Evolutionary conservation across 2,113 vertebrate genomes (phyloP).

Genomic region (Enhydra lutris): DNA sequence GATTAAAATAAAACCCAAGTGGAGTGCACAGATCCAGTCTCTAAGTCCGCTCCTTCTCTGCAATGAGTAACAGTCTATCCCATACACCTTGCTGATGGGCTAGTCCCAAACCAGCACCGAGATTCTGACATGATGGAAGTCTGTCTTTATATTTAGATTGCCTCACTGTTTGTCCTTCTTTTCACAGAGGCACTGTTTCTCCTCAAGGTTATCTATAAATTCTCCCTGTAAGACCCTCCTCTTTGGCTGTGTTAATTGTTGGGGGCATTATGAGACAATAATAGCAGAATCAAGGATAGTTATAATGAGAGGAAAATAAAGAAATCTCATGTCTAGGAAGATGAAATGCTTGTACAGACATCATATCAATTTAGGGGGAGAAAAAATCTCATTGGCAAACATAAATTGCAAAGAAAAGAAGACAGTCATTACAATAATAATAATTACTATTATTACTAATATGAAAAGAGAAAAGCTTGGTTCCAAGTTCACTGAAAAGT

Average conservation of each 20-base stretch:
- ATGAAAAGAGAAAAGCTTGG: conserved; percentile 23
- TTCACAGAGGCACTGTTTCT: not conserved
- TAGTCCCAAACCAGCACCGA: not conserved
- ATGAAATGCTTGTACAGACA: not conserved
- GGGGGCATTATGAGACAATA: not conserved
- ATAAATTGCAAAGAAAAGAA: conserved; percentile 28
- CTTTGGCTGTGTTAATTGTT: not conserved
- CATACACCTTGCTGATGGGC: not conserved
- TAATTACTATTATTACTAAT: conserved; percentile 32
- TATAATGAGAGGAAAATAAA: conserved; percentile 29
- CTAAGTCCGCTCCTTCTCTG: not conserved
- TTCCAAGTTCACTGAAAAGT: conserved; percentile 46
- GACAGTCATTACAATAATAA: conserved; percentile 13
- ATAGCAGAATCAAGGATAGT: not conserved
- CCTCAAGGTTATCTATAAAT: not conserved
- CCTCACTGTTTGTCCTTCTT: not conserved
- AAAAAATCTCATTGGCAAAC: not conserved
- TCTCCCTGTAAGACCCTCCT: not conserved
- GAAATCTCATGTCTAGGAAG: not conserved
- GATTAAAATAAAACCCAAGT: conserved; percentile 25
- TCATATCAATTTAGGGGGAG: not conserved
- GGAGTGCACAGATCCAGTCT: not conserved
- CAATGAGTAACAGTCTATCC: not conserved
- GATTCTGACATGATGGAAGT: not conserved
- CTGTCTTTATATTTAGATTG: not conserved